phyloP scores from a whole-genome alignment of 1,140 invertebrate species.

The Zaprionus nigranus region DNA sequence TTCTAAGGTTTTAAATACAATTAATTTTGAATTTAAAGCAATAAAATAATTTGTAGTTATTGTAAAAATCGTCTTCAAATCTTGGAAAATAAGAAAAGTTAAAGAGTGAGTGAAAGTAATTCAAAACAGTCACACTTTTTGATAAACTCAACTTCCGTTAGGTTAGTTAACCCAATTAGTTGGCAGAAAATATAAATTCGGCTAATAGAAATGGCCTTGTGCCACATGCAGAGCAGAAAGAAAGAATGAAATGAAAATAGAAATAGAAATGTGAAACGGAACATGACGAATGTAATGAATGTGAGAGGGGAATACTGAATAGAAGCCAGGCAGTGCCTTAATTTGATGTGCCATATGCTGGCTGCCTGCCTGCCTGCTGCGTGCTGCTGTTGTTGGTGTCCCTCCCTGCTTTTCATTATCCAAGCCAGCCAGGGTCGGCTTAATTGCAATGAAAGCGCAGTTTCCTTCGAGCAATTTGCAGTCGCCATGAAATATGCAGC shows the following conservation, averaged over 20 bases:
- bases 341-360: conserved; percentile 30
- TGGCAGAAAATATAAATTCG: conserved; percentile 36
- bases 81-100: no score
- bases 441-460: conserved; percentile 78
- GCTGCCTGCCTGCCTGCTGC: neutral
- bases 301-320: conserved; percentile 5
- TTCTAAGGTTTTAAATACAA: no score
- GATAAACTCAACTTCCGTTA: conserved; percentile 11
- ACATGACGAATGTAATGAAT: neutral
- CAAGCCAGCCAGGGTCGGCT: conserved; percentile 58
- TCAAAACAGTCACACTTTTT: neutral
- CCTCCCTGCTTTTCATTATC: conserved; percentile 65
- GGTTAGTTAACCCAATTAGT: conserved; percentile 61
- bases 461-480: conserved; percentile 72
- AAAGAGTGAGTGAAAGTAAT: no score
- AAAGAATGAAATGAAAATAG: neutral
- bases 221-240: conserved; percentile 58
- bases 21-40: no score
- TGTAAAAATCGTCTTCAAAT: no score
- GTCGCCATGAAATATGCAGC: conserved; percentile 63
- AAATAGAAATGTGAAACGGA: neutral
- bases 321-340: conserved; percentile 30
- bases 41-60: no score
- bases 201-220: conserved; percentile 57
- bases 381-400: conserved; percentile 12